Evolutionary conservation across 2,113 vertebrate species (phyloP), one percentile per base, ranked within the genome.

Genomic region (Megaleporinus macrocephalus): DNA sequence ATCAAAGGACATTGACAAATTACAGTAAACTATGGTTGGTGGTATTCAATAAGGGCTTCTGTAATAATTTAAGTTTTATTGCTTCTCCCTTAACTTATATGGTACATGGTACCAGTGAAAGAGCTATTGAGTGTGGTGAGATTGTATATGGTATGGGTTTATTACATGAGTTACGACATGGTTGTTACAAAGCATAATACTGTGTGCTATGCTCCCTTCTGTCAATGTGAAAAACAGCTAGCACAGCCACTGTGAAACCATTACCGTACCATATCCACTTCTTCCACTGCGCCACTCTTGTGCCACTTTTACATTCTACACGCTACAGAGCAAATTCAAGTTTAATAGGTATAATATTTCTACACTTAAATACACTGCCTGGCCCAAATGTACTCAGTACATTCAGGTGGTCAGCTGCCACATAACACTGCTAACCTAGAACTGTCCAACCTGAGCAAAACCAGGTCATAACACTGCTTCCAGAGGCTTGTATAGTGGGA

Each of bases 191-290:
- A 59, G 73, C 55, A 76, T 81, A 29, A 76, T 24, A 33, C 22
- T 57, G 55, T 57, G n/a, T 55, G 29, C 14, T 55, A 15, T 41
- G 41, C 61, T 69, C 29, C 36, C 41, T 71, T 51, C 49, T 76
- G 68, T 80, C 24, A 70, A 84, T 84, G 78, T 76, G 41, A 76
- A 84, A 80, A 84, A 51, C 78, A 80, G 68, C 63, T 73, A 36
- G 13, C 70, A 9, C 30, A 44, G 30, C 59, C 22, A 49, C 63
- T 59, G 61, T 69, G 27, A 33, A 49, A 27, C 53, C 41, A 44
- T 5, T 81, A 24, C 53, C 10, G 16, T 15, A 55, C 30, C 47
- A 27, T 30, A 29, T 68, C 16, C 57, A 78, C 24, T 27, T 44
- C 57, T 26, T 51, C 41, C 13, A 6, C 47, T 49, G 1, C 47